Evolutionary conservation across 2,113 vertebrate genomes (phyloP), one percentile per base, ranked within the genome.

Genomic region (Rana temporaria): DNA sequence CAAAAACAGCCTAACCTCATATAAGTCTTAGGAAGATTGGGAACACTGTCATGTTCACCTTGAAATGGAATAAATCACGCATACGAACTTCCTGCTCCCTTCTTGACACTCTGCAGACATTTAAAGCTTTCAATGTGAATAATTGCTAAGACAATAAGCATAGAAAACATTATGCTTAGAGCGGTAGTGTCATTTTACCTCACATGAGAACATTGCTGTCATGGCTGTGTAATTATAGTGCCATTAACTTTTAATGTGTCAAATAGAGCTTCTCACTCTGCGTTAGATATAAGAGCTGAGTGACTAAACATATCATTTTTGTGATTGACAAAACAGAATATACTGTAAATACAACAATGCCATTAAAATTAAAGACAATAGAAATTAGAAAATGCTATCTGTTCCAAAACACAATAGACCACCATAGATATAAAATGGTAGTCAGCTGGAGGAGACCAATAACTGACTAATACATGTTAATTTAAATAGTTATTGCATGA

Each of bases 41-140:
- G 63, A 65, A 55, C 2, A 11, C 52, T 79, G 78, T 79, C 78
- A 69, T 42, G 38, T 53, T 42, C 14, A 69, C 78, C 65, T 60
- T 60, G 66, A 79, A 67, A 79, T 79, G 52, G 32, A 60, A 57
- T 79, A 69, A 59, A 42, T 79, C 64, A 79, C 59, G 48, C 65
- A 59, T 17, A 60, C 78, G 12, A 42, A 79, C 55, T 69, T 69
- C 55, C 65, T 79, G 30, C 65, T 68, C 18, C 30, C 30, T 17
- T 18, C 78, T 59, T 67, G 53, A 68, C 52, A 68, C 26, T 32
- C 17, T 20, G 67, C 52, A 68, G 52, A 30, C 78, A 69, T 60
- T 79, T 59, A 6, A 68, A 66, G 24, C 64, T 79, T 79, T 79
- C 30, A 17, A 6, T 69, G 55, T 60, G 66, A 79, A 59, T 79